Evolutionary conservation across 2,888 invertebrate genomes (phyloP).

Genomic region (Hetaerina titia): DNA sequence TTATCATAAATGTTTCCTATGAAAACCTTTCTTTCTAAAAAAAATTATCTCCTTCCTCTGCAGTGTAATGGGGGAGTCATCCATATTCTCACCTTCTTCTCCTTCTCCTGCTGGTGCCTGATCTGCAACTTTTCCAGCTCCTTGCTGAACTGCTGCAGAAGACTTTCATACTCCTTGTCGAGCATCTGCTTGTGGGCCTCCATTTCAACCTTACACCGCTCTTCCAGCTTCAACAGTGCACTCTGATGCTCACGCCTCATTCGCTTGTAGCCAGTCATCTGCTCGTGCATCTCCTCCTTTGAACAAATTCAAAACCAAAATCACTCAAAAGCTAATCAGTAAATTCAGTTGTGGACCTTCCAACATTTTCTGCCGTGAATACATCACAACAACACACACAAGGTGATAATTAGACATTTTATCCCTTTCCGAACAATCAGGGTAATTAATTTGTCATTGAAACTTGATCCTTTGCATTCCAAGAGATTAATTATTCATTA

Average conservation of each 20-base stretch:
- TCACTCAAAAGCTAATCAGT: conserved; percentile 49
- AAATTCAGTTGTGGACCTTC: not conserved
- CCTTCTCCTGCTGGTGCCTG: conserved; percentile 78
- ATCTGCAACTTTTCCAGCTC: conserved; percentile 93
- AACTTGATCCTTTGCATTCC: not conserved
- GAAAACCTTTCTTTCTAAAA: too few relatives aligned
- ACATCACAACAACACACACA: too few relatives aligned
- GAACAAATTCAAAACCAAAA: conserved; percentile 14
- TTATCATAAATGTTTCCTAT: too few relatives aligned
- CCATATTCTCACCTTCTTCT: conserved; percentile 77
- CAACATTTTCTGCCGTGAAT: too few relatives aligned
- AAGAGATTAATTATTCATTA: not conserved
- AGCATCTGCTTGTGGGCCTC: conserved; percentile 96
- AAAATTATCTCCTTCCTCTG: too few relatives aligned
- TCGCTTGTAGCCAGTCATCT: conserved; percentile 99
- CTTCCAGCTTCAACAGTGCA: conserved; percentile 83
- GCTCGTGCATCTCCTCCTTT: conserved; percentile 97
- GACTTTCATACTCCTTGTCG: conserved; percentile 97
- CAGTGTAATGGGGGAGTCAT: too few relatives aligned
- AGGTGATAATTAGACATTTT: too few relatives aligned
- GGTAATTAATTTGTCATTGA: not conserved
- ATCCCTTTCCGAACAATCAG: too few relatives aligned
- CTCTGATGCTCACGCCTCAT: conserved; percentile 99
- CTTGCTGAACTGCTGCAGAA: conserved; percentile 93
- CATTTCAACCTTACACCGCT: conserved; percentile 85